Conservation (phyloP, 1,140 invertebrate species). For the Drosophila bocqueti region DNA sequence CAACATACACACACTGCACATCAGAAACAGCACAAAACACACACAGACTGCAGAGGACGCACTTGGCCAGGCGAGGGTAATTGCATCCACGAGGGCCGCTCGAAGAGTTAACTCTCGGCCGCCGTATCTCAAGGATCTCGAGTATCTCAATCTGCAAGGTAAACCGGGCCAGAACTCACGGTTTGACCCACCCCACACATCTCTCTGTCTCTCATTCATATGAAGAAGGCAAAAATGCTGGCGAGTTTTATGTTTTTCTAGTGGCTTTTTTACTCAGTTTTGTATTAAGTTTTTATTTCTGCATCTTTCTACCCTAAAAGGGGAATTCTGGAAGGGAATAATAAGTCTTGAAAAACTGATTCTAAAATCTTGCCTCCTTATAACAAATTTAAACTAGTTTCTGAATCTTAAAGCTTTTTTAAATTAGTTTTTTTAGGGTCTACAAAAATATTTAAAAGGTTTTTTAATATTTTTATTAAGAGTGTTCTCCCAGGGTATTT, state of each 20-base stretch:
- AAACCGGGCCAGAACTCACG: slow-evolving; percentile 18
- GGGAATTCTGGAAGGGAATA: no score
- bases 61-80: slow-evolving; percentile 34
- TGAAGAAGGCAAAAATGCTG: slow-evolving; percentile 36
- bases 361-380: not conserved
- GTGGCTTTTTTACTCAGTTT: slow-evolving; percentile 45
- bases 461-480: no score
- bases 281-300: slow-evolving; percentile 11
- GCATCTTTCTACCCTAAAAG: not conserved
- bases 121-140: slow-evolving; percentile 17
- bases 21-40: slow-evolving; percentile 9
- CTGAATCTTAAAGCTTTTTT: not conserved
- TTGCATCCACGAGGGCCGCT: slow-evolving; percentile 39
- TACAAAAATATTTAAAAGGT: not conserved
- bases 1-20: slow-evolving; percentile 15
- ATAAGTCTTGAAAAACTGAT: not conserved
- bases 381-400: not conserved
- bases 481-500: not conserved
- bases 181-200: slow-evolving; percentile 17
- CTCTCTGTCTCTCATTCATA: slow-evolving; percentile 28
- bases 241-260: slow-evolving; percentile 66
- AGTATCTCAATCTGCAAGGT: slow-evolving; percentile 23
- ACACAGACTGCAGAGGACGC: slow-evolving; percentile 34
- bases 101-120: not conserved
- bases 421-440: no score